Conservation (phyloP, 2,113 vertebrate genomes). For the Gambusia holbrooki region DNA sequence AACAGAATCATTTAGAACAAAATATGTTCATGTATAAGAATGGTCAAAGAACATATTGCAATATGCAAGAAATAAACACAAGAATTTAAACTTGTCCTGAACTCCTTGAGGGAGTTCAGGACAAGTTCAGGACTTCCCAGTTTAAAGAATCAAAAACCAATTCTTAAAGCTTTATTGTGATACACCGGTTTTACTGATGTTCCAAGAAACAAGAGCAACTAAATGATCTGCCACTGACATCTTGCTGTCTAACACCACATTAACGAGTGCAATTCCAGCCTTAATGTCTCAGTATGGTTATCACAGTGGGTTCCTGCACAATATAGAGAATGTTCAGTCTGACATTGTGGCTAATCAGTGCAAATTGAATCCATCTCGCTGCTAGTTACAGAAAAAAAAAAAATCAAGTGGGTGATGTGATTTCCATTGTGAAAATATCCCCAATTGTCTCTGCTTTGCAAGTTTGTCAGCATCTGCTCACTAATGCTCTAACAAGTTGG, state of each 20-base stretch:
- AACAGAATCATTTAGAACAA: too few relatives aligned
- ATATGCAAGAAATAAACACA: too few relatives aligned
- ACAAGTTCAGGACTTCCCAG: too few relatives aligned
- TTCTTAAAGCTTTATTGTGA: not conserved
- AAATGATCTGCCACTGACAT: too few relatives aligned
- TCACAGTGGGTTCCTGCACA: not conserved
- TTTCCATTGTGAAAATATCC: not conserved
- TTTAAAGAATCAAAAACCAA: not conserved
- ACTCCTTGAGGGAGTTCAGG: too few relatives aligned
- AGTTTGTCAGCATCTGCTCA: not conserved
- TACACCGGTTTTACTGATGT: not conserved
- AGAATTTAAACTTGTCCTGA: too few relatives aligned
- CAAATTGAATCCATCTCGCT: not conserved
- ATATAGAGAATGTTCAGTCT: not conserved
- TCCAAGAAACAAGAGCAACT: not conserved
- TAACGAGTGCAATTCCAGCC: not conserved
- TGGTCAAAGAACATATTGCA: too few relatives aligned
- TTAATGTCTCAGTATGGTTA: not conserved
- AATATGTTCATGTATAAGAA: too few relatives aligned
- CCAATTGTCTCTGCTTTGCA: not conserved
- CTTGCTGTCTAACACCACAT: not conserved
- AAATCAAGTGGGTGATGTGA: not conserved
- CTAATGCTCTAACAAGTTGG: conserved; percentile 20
- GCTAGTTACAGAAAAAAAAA: not conserved
- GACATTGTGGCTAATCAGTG: not conserved